Percentiles rank a stretch among this genome's conserved stretches.
phyloP scores from a whole-genome alignment of 1,140 invertebrate genomes.

The Dinoponera quadriceps region DNA sequence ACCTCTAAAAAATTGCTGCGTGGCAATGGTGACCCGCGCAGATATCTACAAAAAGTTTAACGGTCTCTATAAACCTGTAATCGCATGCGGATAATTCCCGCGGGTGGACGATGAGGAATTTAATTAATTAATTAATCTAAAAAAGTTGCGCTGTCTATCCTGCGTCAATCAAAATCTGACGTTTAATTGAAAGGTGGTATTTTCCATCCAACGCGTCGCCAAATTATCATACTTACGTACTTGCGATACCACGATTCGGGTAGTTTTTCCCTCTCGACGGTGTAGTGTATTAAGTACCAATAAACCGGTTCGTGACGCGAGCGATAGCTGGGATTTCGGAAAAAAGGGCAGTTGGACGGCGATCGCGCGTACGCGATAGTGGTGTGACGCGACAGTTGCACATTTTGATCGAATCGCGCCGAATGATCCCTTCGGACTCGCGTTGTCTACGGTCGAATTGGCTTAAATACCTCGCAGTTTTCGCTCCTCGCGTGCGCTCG shows the following conservation, averaged over 20 bases:
- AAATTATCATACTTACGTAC: no score
- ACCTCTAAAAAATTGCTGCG: no score
- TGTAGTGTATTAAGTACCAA: conserved; percentile 14
- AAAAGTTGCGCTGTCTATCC: no score
- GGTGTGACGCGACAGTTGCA: conserved; percentile 22
- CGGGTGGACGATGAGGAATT: no score
- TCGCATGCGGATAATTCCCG: no score
- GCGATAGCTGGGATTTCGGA: conserved; percentile 31
- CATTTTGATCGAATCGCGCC: conserved; percentile 35
- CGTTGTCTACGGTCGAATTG: conserved; percentile 33
- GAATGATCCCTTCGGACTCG: conserved; percentile 4
- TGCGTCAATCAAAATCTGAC: no score
- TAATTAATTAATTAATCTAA: no score
- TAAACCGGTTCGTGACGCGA: background rate
- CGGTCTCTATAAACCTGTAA: no score
- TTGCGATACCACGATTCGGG: no score
- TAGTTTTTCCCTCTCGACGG: background rate
- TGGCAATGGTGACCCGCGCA: no score
- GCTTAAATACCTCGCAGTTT: conserved; percentile 22
- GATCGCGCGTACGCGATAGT: background rate
- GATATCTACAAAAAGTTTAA: background rate
- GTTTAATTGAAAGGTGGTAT: no score
- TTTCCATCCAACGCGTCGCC: no score
- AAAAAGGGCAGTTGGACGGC: conserved; percentile 11
- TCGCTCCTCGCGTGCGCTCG: conserved; percentile 7